Conservation (phyloP, 2,113 vertebrate species). For the Ornithorhynchus anatinus region DNA sequence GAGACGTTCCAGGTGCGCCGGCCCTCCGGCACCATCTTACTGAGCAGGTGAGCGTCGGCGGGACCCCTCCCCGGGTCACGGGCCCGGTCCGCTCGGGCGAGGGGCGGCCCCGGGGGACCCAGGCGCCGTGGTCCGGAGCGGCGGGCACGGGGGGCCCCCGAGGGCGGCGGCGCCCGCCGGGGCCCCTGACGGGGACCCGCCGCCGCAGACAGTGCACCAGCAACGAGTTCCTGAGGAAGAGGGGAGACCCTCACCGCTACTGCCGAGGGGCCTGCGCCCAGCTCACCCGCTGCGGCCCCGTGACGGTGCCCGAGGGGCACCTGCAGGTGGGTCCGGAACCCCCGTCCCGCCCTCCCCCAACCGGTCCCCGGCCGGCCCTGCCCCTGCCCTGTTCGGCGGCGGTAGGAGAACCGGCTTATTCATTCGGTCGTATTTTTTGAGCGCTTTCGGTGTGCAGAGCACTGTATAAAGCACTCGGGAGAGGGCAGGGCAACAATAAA, state of each 20-base stretch:
- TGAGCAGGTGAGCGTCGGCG: constrained; percentile 84
- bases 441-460: neutral
- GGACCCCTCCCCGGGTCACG: neutral
- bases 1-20: constrained; percentile 87
- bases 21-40: constrained; percentile 81
- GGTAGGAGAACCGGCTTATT: neutral
- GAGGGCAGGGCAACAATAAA: too few species aligned
- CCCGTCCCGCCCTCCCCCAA: neutral
- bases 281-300: constrained; percentile 88
- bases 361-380: neutral
- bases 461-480: neutral
- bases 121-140: neutral
- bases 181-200: neutral
- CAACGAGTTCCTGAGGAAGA: constrained; percentile 91
- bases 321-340: constrained; percentile 87
- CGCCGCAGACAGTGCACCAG: constrained; percentile 87
- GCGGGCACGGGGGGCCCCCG: neutral
- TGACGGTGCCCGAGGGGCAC: constrained; percentile 90
- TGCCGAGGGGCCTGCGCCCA: constrained; percentile 88
- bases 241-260: constrained; percentile 90
- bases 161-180: too few species aligned
- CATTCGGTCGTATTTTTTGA: neutral
- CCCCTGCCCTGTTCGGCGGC: neutral
- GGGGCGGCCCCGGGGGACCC: neutral
- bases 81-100: neutral